phyloP scores from a whole-genome alignment of 1,140 invertebrate species.

The Drosophila aff. region DNA sequence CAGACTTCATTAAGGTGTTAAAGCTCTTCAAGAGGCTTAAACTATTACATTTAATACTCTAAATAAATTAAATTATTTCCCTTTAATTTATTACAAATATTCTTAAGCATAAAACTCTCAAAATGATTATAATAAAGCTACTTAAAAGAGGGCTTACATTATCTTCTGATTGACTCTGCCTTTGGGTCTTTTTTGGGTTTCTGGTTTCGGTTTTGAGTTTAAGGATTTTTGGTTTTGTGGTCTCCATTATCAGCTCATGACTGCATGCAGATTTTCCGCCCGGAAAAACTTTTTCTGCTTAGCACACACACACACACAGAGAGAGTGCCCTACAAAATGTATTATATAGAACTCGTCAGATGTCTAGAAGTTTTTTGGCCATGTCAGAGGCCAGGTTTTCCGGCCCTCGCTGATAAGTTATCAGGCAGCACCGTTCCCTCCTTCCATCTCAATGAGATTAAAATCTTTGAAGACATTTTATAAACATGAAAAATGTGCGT shows the following conservation, averaged over 20 bases:
- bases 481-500: slow-evolving; percentile 63
- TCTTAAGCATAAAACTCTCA: neutral
- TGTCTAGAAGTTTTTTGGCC: slow-evolving; percentile 14
- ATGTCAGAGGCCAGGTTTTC: slow-evolving; percentile 27
- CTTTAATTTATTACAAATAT: neutral
- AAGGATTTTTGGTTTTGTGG: slow-evolving; percentile 14
- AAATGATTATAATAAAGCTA: neutral
- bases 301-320: neutral
- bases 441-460: slow-evolving; percentile 53
- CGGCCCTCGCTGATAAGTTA: slow-evolving; percentile 18
- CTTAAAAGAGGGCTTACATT: too few species aligned
- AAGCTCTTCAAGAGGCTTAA: neutral
- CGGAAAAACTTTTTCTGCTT: slow-evolving; percentile 20
- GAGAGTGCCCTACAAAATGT: slow-evolving; percentile 7
- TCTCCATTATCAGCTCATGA: slow-evolving; percentile 17
- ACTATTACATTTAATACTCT: neutral
- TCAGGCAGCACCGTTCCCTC: neutral
- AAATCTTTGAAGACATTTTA: slow-evolving; percentile 68
- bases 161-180: slow-evolving; percentile 3
- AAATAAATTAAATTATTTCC: neutral
- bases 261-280: slow-evolving; percentile 27
- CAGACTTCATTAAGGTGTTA: neutral
- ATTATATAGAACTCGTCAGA: slow-evolving; percentile 11
- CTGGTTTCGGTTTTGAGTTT: neutral
- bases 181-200: slow-evolving; percentile 7